phyloP scores from a whole-genome alignment of 92 coral and sea anemone genomes.

The Pocillopora grandis region DNA sequence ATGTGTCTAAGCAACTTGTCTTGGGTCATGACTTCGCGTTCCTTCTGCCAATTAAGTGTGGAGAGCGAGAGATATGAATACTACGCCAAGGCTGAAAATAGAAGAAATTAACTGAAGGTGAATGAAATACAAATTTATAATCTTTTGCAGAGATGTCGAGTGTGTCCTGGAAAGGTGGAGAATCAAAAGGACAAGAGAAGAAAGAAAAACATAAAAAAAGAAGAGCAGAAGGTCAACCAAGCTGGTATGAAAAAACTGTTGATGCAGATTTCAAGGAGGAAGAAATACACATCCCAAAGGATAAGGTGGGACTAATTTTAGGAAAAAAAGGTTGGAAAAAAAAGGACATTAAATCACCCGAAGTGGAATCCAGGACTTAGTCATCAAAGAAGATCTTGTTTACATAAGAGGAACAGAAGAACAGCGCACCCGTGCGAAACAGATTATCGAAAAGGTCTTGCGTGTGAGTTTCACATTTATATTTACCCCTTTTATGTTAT shows the following conservation, averaged over 20 bases:
- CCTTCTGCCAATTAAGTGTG: no score
- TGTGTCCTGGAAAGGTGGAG: neutral
- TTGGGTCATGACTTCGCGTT: no score
- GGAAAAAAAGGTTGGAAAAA: neutral
- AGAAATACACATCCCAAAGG: neutral
- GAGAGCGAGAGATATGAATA: no score
- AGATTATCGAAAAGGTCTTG: neutral
- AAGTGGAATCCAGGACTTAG: conserved; percentile 8
- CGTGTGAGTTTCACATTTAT: neutral
- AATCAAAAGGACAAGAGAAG: neutral
- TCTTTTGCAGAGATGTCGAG: neutral
- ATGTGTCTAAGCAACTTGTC: no score
- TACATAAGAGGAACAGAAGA: neutral
- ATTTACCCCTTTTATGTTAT: no score
- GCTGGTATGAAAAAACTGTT: conserved; percentile 5
- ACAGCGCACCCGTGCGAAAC: neutral
- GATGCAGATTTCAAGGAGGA: neutral
- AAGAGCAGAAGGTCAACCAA: neutral
- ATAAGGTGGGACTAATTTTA: conserved; percentile 11
- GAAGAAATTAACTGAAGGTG: neutral
- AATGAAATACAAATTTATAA: neutral
- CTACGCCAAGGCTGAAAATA: neutral
- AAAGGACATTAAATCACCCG: neutral
- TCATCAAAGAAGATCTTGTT: neutral
- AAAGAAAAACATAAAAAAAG: neutral